These are phyloP conservation scores for Carpatolechia fugitivella DNA, from an alignment of 2,888 invertebrate genomes.

Conservation along the genomic window DNA sequence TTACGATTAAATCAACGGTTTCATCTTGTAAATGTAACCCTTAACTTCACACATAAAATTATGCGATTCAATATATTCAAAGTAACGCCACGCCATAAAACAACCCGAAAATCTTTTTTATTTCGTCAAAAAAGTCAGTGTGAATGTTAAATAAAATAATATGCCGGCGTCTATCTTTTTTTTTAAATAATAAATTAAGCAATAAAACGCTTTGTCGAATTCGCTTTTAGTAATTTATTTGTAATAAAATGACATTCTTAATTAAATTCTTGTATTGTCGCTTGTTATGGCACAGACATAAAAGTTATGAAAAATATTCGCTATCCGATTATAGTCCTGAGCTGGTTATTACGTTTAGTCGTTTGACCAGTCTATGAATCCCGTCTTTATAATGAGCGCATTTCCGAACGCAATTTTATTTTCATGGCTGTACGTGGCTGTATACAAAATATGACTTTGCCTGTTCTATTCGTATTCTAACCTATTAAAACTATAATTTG, in stretches of 20 bases:
- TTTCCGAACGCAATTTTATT: constrained; percentile 8
- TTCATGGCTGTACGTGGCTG: not conserved
- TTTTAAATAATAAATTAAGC: constrained; percentile 17
- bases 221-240: constrained; percentile 7
- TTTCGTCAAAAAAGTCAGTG: constrained; percentile 13
- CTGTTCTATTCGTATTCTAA: not conserved
- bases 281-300: constrained; percentile 6
- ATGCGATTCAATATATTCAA: constrained; percentile 51
- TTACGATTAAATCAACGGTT: constrained; percentile 71
- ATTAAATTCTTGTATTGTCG: constrained; percentile 15
- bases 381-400: not conserved
- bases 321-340: not conserved
- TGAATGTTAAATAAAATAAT: constrained; percentile 14
- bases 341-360: not conserved
- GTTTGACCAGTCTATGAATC: not conserved
- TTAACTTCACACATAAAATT: constrained; percentile 64
- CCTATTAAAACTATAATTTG: not conserved
- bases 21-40: constrained; percentile 65
- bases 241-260: constrained; percentile 16
- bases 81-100: constrained; percentile 17
- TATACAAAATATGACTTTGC: not conserved
- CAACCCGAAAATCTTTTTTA: constrained; percentile 16
- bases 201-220: constrained; percentile 18
- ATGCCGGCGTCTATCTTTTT: constrained; percentile 7
- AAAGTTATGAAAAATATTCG: constrained; percentile 11